phyloP scores from a whole-genome alignment of 2,888 invertebrate species.

The Lordiphosa andalusiaca region DNA sequence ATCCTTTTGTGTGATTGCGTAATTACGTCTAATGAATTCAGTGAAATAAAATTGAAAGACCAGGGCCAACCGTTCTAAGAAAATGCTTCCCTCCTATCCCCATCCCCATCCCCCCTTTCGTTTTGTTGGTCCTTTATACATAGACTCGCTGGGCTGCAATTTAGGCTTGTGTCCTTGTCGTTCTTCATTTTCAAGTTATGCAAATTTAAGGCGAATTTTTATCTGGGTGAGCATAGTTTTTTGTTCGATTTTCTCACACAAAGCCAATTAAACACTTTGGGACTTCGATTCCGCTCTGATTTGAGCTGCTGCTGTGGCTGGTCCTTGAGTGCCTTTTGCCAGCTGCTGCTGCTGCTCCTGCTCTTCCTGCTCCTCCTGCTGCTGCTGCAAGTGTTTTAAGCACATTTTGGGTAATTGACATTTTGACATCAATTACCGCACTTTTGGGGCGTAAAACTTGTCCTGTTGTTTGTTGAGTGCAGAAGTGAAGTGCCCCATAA shows the following conservation, averaged over 20 bases:
- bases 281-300: slow-evolving; percentile 48
- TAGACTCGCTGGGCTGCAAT: slow-evolving; percentile 16
- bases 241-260: slow-evolving; percentile 30
- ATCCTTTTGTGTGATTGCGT: slow-evolving; percentile 66
- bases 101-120: background rate
- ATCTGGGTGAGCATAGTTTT: slow-evolving; percentile 8
- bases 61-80: slow-evolving; percentile 20
- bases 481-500: slow-evolving; percentile 14
- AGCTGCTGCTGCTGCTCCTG: slow-evolving; percentile 21
- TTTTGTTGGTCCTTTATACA: slow-evolving; percentile 13
- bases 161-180: slow-evolving; percentile 29
- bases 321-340: slow-evolving; percentile 26
- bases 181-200: slow-evolving; percentile 36
- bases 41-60: slow-evolving; percentile 59
- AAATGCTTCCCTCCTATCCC: slow-evolving; percentile 16
- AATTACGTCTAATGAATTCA: slow-evolving; percentile 69
- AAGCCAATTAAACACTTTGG: slow-evolving; percentile 59
- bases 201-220: slow-evolving; percentile 37
- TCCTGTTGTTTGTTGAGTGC: slow-evolving; percentile 11
- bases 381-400: slow-evolving; percentile 55
- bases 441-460: slow-evolving; percentile 42
- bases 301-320: slow-evolving; percentile 8
- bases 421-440: slow-evolving; percentile 66
- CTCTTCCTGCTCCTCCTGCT: slow-evolving; percentile 10
- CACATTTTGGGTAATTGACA: slow-evolving; percentile 66